These are phyloP conservation scores for Geotria australis DNA, from an alignment of 2,797 vertebrate genomes.

Conservation along the genomic window DNA sequence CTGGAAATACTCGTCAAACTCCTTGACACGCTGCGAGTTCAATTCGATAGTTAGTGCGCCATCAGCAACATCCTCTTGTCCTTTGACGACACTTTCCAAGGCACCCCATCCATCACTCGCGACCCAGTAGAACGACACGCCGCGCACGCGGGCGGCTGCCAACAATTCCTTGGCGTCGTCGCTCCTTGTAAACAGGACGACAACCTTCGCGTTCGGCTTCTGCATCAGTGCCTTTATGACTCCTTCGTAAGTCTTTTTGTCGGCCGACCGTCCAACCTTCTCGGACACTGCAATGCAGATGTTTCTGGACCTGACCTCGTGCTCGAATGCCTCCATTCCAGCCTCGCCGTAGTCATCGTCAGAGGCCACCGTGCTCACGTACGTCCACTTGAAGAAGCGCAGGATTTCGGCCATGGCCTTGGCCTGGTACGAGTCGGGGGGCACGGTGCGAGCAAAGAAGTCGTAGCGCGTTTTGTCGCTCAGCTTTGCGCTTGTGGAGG, in stretches of 20 bases:
- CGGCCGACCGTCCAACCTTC: constrained; percentile 72
- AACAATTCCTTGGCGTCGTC: constrained; percentile 79
- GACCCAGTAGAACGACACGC: constrained; percentile 82
- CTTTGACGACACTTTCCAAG: constrained; percentile 76
- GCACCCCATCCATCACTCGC: constrained; percentile 96
- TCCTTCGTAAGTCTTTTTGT: constrained; percentile 68
- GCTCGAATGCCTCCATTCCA: constrained; percentile 84
- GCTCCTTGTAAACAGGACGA: constrained; percentile 70
- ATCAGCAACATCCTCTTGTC: constrained; percentile 58
- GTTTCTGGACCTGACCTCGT: constrained; percentile 70
- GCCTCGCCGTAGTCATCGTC: constrained; percentile 93
- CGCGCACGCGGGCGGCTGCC: constrained; percentile 52
- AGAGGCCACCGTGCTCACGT: constrained; percentile 79
- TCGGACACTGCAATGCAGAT: constrained; percentile 93
- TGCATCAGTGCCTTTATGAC: constrained; percentile 70
- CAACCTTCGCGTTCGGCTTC: constrained; percentile 71
- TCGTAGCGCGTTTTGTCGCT: constrained; percentile 89
- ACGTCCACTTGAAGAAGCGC: constrained; percentile 88
- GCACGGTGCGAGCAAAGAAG: constrained; percentile 83
- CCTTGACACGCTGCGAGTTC: constrained; percentile 46
- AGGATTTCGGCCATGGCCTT: constrained; percentile 97
- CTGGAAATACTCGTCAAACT: constrained; percentile 71
- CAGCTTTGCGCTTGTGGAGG: constrained; percentile 87
- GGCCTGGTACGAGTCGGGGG: constrained; percentile 90
- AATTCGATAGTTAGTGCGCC: constrained; percentile 86